These are phyloP conservation scores for Ylistrum balloti DNA, from an alignment of 1,140 invertebrate species.

Conservation along the genomic window DNA sequence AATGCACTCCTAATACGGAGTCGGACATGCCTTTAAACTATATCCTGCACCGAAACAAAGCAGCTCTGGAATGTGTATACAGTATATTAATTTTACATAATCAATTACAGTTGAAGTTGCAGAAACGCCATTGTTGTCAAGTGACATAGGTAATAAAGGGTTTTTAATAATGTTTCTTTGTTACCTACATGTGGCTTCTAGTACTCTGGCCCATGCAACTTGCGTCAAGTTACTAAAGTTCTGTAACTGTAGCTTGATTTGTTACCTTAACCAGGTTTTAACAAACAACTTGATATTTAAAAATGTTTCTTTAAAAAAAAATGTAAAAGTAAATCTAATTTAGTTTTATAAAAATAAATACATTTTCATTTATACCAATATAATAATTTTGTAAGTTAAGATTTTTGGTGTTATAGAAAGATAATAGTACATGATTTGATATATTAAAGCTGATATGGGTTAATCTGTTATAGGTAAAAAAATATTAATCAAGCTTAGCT, in stretches of 20 bases:
- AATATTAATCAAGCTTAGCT: not conserved
- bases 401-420: not conserved
- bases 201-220: slow-evolving; percentile 9
- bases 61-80: not conserved
- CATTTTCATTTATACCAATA: no score
- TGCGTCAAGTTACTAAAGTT: slow-evolving; percentile 12
- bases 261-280: not conserved
- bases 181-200: not conserved
- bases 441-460: not conserved
- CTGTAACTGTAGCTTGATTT: not conserved
- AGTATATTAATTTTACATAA: slow-evolving; percentile 11
- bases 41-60: not conserved
- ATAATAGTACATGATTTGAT: not conserved
- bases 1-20: not conserved
- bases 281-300: not conserved
- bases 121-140: not conserved
- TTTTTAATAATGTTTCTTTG: not conserved
- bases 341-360: no score
- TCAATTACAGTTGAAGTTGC: not conserved
- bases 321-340: no score
- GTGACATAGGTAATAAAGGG: slow-evolving; percentile 13
- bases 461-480: not conserved
- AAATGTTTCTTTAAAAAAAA: no score
- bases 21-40: not conserved
- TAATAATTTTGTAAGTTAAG: not conserved